These are phyloP conservation scores for Macquaria ambigua DNA, from an alignment of 2,113 vertebrate species.

Conservation along the genomic window DNA sequence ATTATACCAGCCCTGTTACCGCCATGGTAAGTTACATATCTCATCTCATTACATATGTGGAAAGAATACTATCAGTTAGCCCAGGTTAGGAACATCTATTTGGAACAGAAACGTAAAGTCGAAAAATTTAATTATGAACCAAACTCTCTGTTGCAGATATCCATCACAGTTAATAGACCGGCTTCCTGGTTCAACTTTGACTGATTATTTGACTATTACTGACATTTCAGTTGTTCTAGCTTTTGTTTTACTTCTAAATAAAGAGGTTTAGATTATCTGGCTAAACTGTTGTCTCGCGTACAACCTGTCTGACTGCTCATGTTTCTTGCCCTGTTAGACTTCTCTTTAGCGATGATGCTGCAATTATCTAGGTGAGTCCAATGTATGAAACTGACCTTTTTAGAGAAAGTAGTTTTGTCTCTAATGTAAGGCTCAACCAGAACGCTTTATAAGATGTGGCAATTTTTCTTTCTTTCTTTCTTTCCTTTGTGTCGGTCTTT, in stretches of 20 bases:
- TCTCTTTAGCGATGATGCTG: background rate
- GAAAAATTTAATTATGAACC: background rate
- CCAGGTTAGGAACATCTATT: background rate
- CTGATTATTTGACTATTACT: background rate
- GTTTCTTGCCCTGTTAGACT: background rate
- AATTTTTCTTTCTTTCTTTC: background rate
- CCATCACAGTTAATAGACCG: background rate
- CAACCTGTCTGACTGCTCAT: background rate
- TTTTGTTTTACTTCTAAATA: background rate
- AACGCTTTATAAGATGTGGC: background rate
- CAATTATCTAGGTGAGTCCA: too few species aligned
- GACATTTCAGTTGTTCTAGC: background rate
- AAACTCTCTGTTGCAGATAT: too few species aligned
- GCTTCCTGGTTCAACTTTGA: background rate
- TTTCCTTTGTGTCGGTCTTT: too few species aligned
- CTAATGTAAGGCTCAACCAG: background rate
- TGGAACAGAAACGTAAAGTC: background rate
- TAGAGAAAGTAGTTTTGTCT: background rate
- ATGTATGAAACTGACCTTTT: background rate
- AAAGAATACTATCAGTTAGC: background rate
- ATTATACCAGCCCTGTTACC: background rate
- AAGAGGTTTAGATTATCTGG: background rate
- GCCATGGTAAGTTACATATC: background rate
- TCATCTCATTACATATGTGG: too few species aligned
- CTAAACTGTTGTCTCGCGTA: background rate